Percentiles rank a stretch among this genome's conserved stretches.
phyloP scores from a whole-genome alignment of 2,888 invertebrate species.

The Chymomyza amoena region DNA sequence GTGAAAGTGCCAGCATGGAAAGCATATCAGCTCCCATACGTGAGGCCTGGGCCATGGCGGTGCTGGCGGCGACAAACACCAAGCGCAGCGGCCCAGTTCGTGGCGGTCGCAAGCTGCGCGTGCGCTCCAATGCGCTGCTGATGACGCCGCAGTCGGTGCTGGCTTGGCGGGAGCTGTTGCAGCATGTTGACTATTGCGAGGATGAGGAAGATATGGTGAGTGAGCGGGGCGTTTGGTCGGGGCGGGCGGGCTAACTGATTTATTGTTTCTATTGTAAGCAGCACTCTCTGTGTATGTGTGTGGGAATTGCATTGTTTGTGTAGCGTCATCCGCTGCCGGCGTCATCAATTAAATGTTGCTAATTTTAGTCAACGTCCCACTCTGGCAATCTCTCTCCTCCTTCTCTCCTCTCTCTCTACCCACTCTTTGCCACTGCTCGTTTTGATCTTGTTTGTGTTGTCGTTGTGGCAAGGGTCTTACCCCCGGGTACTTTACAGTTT shows the following conservation, averaged over 20 bases:
- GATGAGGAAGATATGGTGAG: conserved; percentile 79
- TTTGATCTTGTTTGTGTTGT: neutral
- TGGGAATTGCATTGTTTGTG: conserved; percentile 36
- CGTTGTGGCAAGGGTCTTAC: neutral
- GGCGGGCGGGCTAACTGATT: neutral
- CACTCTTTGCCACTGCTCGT: neutral
- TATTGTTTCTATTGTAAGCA: conserved; percentile 4
- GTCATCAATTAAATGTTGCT: conserved; percentile 48
- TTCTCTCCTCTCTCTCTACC: no score
- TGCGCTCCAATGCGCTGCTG: conserved; percentile 48
- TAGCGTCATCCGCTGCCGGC: conserved; percentile 10
- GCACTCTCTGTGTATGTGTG: neutral
- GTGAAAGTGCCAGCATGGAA: conserved; percentile 11
- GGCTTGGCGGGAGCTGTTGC: conserved; percentile 77
- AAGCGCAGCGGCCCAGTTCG: conserved; percentile 47
- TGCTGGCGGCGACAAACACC: conserved; percentile 48
- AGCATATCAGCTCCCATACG: conserved; percentile 45
- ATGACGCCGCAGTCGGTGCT: conserved; percentile 71
- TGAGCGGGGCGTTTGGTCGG: conserved; percentile 14
- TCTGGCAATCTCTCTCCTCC: neutral
- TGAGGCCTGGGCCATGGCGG: conserved; percentile 56
- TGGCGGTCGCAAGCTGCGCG: conserved; percentile 52
- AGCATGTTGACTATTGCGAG: conserved; percentile 75
- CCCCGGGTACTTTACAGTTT: conserved; percentile 38
- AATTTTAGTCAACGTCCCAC: conserved; percentile 4